Conservation (phyloP, 2,113 vertebrate genomes). For the Xiphorhynchus elegans region DNA sequence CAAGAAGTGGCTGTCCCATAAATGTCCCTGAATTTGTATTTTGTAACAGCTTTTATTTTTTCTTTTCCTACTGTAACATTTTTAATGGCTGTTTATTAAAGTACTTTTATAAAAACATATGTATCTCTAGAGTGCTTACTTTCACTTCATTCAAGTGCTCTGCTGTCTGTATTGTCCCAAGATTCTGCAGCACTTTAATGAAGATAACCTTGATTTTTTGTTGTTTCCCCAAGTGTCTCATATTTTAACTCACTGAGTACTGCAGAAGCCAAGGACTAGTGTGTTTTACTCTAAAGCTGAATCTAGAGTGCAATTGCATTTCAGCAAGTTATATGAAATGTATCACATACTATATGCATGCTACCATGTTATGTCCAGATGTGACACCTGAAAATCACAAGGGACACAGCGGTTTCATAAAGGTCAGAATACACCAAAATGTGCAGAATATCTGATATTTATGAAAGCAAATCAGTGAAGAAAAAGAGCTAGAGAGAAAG, state of each 20-base stretch:
- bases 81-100: background rate
- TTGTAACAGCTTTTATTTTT: background rate
- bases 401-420: background rate
- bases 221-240: background rate
- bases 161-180: background rate
- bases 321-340: background rate
- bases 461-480: background rate
- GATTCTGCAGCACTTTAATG: background rate
- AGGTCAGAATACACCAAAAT: background rate
- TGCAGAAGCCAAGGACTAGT: background rate
- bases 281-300: background rate
- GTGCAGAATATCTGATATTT: background rate
- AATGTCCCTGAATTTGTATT: constrained; percentile 24
- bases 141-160: background rate
- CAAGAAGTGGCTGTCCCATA: background rate
- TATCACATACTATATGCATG: background rate
- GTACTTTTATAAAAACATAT: background rate
- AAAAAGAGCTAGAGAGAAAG: background rate
- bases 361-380: background rate
- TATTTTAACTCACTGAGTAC: background rate
- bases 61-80: background rate
- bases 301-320: background rate
- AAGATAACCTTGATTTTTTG: background rate
- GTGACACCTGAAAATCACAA: background rate
- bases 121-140: background rate